Base-by-base conservation (phyloP, 2,888 invertebrate genomes). In the Pristionchus mayeri region DNA sequence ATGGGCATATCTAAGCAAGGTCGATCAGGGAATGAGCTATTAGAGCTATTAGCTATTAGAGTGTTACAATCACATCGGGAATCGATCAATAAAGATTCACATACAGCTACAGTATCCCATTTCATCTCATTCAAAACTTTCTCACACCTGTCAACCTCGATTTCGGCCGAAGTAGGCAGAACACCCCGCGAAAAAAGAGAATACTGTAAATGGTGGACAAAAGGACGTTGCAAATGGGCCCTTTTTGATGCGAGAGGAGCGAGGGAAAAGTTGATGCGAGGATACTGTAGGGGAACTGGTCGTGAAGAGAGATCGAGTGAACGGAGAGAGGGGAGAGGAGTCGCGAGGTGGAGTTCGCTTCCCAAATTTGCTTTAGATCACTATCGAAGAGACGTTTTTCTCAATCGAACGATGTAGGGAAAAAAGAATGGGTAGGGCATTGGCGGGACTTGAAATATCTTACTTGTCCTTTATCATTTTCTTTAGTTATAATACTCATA, bases 291-390 rank as follows among this genome's bases (percentile, higher is more conserved):
- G 67, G 37, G 40, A 71, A 71, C 71, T 71, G 44, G 71, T 71
- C 71, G n/a, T 40, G 13, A 21, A 9, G 71, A 40, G 71, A 44
- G 71, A 71, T 21, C 9, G 71, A 24, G 71, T 27, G 71, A 71
- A 44, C 16, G 71, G 44, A 71, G 71, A 71, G 71, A 16, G 71
- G 40, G 71, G 40, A 71, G 71, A 71, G 71, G 40, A 40, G 63
- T 63, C 40, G 71, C 40, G 71, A 71, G 40, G 71, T n/a, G n/a
- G 40, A 71, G 71, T 40, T 40, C 34, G 71, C 40, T 40, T 24
- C 71, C 37, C 40, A 71, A 37, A 71, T 71, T 71, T 71, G 71
- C 71, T 71, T 71, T 71, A 71, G 71, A 71, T 71, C 40, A n/a
- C 24, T 71, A 71, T 71, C 71, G 40, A 21, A 34, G 13, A 34